A percentile compares a stretch with the other conserved stretches of the same genome.
Evolutionary conservation across 2,888 invertebrate species (phyloP).

Genomic region (Thereva unica): DNA sequence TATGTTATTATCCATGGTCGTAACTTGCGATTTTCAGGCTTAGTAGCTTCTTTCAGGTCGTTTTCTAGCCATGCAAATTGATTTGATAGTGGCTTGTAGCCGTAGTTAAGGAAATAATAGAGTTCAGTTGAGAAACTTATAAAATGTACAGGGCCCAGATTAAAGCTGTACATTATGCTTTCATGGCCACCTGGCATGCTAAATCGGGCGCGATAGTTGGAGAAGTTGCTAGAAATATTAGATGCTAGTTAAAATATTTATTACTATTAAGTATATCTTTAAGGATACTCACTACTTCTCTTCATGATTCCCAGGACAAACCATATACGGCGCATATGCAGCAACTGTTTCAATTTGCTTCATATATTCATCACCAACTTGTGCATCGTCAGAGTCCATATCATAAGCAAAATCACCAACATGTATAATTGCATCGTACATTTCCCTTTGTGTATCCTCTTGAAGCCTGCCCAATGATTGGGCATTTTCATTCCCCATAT

Average conservation of each 20-base stretch:
- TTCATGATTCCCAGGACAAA: slow-evolving; percentile 92
- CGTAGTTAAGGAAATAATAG: slow-evolving; percentile 90
- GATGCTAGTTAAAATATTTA: too few relatives aligned
- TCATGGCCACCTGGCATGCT: slow-evolving; percentile 81
- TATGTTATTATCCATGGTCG: slow-evolving; percentile 83
- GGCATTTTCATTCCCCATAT: slow-evolving; percentile 92
- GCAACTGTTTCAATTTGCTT: slow-evolving; percentile 87
- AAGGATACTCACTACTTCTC: slow-evolving; percentile 66
- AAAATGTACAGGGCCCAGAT: slow-evolving; percentile 88
- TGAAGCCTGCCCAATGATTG: slow-evolving; percentile 81
- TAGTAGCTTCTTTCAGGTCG: slow-evolving; percentile 77
- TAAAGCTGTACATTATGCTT: slow-evolving; percentile 81
- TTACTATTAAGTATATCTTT: neutral
- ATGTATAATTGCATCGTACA: slow-evolving; percentile 87
- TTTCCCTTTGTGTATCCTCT: slow-evolving; percentile 76
- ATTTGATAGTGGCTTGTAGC: slow-evolving; percentile 74
- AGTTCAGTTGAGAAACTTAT: slow-evolving; percentile 92
- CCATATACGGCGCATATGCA: slow-evolving; percentile 89
- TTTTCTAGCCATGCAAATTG: slow-evolving; percentile 85
- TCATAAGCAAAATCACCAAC: slow-evolving; percentile 96
- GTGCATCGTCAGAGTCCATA: slow-evolving; percentile 80
- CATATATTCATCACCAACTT: slow-evolving; percentile 92
- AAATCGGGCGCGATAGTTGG: slow-evolving; percentile 89
- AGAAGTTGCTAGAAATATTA: slow-evolving; percentile 76
- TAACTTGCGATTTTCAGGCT: slow-evolving; percentile 70